Base-by-base conservation (phyloP, 2,113 vertebrate species). In the Nyctereutes procyonoides region DNA sequence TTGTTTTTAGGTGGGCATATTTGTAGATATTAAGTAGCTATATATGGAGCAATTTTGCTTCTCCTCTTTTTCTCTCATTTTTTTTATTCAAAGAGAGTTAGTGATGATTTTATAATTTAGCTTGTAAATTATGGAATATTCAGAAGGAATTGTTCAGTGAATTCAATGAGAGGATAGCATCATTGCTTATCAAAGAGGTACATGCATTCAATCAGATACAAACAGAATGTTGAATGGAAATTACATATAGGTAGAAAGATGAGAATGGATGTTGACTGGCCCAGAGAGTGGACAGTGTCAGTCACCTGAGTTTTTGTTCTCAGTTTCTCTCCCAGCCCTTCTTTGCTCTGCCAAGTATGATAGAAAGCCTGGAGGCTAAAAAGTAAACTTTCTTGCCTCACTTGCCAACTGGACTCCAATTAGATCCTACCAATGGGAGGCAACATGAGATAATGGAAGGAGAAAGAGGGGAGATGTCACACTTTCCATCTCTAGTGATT, bases 201-300 rank as follows among this genome's bases (percentile, higher is more conserved):
- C 16, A 8, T 56, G 24, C 48, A 38, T 51, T 93, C 48, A 48
- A 67, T 67, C 24, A 58, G 22, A 55, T 32, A 65, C 35, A 88
- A 65, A 69, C 30, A 76, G 79, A 93, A 93, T n/a, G 9, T 38
- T 93, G 77, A 58, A 67, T 60, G 67, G 79, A 83, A 88, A 93
- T 51, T 74, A 82, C 81, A 76, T 82, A 28, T 5, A 28, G 8
- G 35, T 7, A 56, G 35, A 86, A 80, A 32, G 56, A 71, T 80
- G 19, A 62, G 30, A 62, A 71, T 20, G 16, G 28, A 30, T 67
- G 22, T 30, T 67, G 53, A 73, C 22, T 13, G 53, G 30, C 30
- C 48, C 35, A 63, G 69, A 87, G 38, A 4, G 28, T 35, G 12
- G 6, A 48, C 56, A 74, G 8, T 32, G 62, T 63, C 62, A 3